phyloP scores from a whole-genome alignment of 2,113 vertebrate species.

The Enhydra lutris region DNA sequence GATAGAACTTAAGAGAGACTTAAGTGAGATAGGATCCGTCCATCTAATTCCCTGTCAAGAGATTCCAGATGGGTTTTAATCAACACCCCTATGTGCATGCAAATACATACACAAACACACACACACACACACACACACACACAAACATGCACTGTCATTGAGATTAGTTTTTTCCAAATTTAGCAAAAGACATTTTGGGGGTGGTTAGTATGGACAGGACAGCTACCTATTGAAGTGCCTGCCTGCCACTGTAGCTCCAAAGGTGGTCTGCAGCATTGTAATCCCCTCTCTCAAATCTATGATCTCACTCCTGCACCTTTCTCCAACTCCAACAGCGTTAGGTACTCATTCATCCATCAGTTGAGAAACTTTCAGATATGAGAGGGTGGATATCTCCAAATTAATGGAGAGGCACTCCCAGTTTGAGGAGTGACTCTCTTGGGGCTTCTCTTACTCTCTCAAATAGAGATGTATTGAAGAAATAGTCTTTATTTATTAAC shows the following conservation, averaged over 20 bases:
- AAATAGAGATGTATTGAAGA: background rate
- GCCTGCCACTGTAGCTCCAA: background rate
- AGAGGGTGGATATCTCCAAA: background rate
- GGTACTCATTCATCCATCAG: background rate
- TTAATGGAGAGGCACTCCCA: background rate
- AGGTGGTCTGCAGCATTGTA: background rate
- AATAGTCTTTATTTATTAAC: background rate
- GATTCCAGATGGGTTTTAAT: background rate
- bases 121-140: background rate
- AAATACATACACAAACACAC: too few relatives aligned
- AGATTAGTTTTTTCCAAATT: background rate
- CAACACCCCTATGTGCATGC: accelerated
- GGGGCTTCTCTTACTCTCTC: background rate
- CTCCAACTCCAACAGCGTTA: background rate
- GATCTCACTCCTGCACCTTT: background rate
- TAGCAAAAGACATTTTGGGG: background rate
- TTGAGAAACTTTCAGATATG: background rate
- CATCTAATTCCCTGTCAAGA: background rate
- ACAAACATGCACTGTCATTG: background rate
- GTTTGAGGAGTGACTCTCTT: background rate
- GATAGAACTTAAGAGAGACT: background rate
- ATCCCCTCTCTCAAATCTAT: background rate
- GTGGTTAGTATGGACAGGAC: background rate
- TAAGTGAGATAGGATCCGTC: background rate
- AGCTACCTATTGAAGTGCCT: background rate